Evolutionary conservation across 2,888 invertebrate species (phyloP).

Genomic region (Eulithis testata): DNA sequence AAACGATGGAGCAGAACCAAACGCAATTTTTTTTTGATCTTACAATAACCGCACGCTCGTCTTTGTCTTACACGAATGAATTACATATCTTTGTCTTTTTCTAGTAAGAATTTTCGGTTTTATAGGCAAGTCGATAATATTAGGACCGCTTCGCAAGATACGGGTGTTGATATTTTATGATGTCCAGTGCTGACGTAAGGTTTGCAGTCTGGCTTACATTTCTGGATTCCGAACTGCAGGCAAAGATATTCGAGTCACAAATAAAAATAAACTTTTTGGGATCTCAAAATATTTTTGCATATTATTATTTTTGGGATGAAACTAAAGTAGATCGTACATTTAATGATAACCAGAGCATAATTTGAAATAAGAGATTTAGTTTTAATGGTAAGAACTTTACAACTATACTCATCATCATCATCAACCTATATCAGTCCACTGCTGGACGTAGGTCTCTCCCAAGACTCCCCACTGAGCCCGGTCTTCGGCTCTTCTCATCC

Average conservation of each 20-base stretch:
- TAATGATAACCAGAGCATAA: too few species aligned
- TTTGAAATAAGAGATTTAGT: background rate
- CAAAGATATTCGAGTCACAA: conserved; percentile 8
- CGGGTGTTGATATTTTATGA: conserved; percentile 82
- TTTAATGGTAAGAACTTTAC: background rate
- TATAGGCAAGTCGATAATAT: conserved; percentile 81
- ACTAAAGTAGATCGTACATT: too few species aligned
- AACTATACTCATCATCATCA: background rate
- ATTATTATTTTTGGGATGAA: too few species aligned
- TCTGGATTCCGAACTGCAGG: conserved; percentile 7
- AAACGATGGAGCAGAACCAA: conserved; percentile 83
- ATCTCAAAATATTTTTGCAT: background rate
- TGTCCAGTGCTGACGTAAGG: conserved; percentile 70
- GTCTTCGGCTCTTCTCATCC: too few species aligned
- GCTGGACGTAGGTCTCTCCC: too few species aligned
- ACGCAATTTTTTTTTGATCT: conserved; percentile 79
- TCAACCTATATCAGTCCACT: too few species aligned
- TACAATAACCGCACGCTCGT: conserved; percentile 70
- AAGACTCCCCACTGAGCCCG: too few species aligned
- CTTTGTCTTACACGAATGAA: conserved; percentile 63
- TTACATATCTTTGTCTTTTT: conserved; percentile 63
- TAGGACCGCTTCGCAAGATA: conserved; percentile 75
- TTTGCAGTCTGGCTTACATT: conserved; percentile 47
- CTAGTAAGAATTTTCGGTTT: conserved; percentile 72
- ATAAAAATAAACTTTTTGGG: background rate